A percentile compares a stretch with the other conserved stretches of the same genome.
phyloP scores from a whole-genome alignment of 2,888 invertebrate species.

The Acholoe squamosa region DNA sequence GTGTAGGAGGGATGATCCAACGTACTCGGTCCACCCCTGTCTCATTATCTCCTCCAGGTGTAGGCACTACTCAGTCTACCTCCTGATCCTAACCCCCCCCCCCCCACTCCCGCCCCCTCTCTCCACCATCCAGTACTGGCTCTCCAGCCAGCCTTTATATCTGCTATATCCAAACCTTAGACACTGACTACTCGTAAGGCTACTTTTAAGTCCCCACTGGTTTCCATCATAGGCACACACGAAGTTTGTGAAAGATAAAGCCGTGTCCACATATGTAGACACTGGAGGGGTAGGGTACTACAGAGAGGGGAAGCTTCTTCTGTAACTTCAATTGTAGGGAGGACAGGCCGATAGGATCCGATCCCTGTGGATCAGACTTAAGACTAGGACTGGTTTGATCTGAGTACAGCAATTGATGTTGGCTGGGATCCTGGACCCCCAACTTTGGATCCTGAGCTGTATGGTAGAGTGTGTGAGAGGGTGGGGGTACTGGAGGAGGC shows the following conservation, averaged over 20 bases:
- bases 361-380: background rate
- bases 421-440: background rate
- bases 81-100: background rate
- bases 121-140: too few relatives aligned
- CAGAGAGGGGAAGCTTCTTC: too few relatives aligned
- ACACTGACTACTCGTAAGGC: too few relatives aligned
- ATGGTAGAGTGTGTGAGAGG: background rate
- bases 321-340: too few relatives aligned
- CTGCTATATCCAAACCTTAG: too few relatives aligned
- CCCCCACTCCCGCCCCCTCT: background rate
- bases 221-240: too few relatives aligned
- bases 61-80: background rate
- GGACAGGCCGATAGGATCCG: too few relatives aligned
- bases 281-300: too few relatives aligned
- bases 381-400: background rate
- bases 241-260: too few relatives aligned
- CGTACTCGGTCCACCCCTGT: background rate
- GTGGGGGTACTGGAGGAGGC: background rate
- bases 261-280: too few relatives aligned
- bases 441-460: background rate
- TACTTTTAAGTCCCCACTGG: too few relatives aligned
- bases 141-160: too few relatives aligned
- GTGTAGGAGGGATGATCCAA: background rate
- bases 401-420: background rate
- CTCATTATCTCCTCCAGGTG: background rate